A percentile compares a stretch with the other conserved stretches of the same genome.
Evolutionary conservation across 1,140 invertebrate species (phyloP).

Genomic region (Drosophila varians): DNA sequence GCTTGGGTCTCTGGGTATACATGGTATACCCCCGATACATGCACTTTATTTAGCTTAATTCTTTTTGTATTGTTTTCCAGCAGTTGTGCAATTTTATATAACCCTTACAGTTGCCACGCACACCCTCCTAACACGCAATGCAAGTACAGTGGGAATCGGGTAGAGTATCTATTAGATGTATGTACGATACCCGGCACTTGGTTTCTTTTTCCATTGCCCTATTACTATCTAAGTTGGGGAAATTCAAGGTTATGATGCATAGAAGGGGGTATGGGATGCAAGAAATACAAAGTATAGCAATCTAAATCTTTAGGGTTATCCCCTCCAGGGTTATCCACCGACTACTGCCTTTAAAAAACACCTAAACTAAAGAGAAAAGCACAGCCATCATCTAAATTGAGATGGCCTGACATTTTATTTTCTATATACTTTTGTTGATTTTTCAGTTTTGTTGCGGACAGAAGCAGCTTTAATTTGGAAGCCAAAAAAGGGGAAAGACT

Average conservation of each 20-base stretch:
- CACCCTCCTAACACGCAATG: slow-evolving; percentile 19
- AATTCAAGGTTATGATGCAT: too few relatives aligned
- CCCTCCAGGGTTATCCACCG: background rate
- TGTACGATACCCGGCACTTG: background rate
- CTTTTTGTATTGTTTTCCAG: slow-evolving; percentile 7
- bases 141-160: background rate
- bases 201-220: too few relatives aligned
- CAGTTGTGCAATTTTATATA: slow-evolving; percentile 4
- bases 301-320: too few relatives aligned
- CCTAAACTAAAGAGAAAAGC: background rate
- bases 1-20: background rate
- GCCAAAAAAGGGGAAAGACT: background rate
- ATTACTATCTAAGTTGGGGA: too few relatives aligned
- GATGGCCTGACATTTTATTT: slow-evolving; percentile 54
- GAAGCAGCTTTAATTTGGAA: slow-evolving; percentile 4
- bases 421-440: background rate
- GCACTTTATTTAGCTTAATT: slow-evolving; percentile 9
- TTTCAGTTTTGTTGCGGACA: background rate
- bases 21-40: background rate
- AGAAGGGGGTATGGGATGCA: too few relatives aligned
- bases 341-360: background rate
- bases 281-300: too few relatives aligned
- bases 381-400: slow-evolving; percentile 20
- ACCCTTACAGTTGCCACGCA: slow-evolving; percentile 10
- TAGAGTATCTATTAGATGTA: background rate